A percentile compares a stretch with the other conserved stretches of the same genome.
phyloP scores from a whole-genome alignment of 1,140 invertebrate species.

The Musca domestica region DNA sequence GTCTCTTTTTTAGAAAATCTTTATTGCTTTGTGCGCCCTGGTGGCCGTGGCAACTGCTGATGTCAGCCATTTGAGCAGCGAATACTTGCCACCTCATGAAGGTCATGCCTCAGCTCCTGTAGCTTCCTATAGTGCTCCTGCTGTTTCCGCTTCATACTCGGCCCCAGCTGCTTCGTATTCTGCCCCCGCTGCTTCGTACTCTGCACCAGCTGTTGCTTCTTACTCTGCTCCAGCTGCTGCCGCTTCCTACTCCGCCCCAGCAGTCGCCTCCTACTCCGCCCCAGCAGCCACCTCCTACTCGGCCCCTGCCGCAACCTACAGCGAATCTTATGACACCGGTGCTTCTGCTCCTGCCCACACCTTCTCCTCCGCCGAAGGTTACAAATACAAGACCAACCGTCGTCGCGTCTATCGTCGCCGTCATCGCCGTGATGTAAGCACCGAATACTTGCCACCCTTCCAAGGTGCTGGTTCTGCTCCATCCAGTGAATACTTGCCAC shows the following conservation, averaged over 20 bases:
- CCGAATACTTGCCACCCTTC: constrained; percentile 26
- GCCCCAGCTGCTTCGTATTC: constrained; percentile 25
- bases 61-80: constrained; percentile 35
- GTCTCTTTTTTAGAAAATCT: constrained; percentile 45
- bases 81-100: constrained; percentile 31
- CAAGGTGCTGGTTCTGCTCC: constrained; percentile 14
- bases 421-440: constrained; percentile 7
- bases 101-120: background rate
- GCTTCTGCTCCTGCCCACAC: constrained; percentile 30
- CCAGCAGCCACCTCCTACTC: constrained; percentile 23
- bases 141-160: constrained; percentile 14
- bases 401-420: background rate
- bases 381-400: constrained; percentile 32
- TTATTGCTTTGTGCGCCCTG: constrained; percentile 45
- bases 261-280: constrained; percentile 17
- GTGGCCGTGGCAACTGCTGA: constrained; percentile 43
- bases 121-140: background rate
- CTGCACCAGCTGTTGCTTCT: constrained; percentile 29
- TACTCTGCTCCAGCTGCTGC: constrained; percentile 30
- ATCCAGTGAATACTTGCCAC: constrained; percentile 17
- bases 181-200: constrained; percentile 31
- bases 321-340: constrained; percentile 16
- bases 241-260: constrained; percentile 9
- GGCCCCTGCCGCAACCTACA: background rate
- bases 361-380: constrained; percentile 25